Evolutionary conservation across 2,797 vertebrate species (phyloP).

Genomic region (Vultur gryphus): DNA sequence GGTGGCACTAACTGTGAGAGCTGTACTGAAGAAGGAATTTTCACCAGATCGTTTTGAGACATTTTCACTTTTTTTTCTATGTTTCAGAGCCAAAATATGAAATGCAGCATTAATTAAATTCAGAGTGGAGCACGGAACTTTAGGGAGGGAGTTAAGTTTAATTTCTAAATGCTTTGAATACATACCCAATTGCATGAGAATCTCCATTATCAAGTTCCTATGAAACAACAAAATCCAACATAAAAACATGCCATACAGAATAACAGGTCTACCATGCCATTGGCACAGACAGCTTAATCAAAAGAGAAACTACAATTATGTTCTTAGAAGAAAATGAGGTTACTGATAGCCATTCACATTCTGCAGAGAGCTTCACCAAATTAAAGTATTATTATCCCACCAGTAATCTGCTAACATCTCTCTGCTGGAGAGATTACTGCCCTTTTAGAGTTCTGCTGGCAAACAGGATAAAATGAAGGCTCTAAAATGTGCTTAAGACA

Average conservation of each 20-base stretch:
- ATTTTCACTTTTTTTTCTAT: not conserved
- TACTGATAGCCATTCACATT: not conserved
- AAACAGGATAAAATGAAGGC: not conserved
- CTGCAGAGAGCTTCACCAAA: not conserved
- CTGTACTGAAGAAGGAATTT: not conserved
- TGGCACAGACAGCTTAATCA: not conserved
- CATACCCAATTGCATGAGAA: constrained; percentile 78
- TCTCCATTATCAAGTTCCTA: constrained; percentile 75
- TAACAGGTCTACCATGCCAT: not conserved
- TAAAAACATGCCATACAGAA: not conserved
- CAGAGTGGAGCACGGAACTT: not conserved
- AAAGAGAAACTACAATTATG: not conserved
- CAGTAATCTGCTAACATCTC: not conserved
- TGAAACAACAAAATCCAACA: constrained; percentile 62
- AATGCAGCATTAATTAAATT: not conserved
- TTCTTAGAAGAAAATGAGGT: not conserved
- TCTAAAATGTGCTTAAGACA: constrained; percentile 6
- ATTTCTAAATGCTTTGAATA: constrained; percentile 1
- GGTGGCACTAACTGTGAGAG: not conserved
- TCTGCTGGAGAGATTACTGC: not conserved
- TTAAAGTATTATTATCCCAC: not conserved
- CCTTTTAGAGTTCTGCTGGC: not conserved
- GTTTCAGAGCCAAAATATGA: not conserved
- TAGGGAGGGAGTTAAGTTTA: not conserved
- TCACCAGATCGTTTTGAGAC: not conserved